phyloP scores from a whole-genome alignment of 1,140 invertebrate genomes.

The Lycorma delicatula region DNA sequence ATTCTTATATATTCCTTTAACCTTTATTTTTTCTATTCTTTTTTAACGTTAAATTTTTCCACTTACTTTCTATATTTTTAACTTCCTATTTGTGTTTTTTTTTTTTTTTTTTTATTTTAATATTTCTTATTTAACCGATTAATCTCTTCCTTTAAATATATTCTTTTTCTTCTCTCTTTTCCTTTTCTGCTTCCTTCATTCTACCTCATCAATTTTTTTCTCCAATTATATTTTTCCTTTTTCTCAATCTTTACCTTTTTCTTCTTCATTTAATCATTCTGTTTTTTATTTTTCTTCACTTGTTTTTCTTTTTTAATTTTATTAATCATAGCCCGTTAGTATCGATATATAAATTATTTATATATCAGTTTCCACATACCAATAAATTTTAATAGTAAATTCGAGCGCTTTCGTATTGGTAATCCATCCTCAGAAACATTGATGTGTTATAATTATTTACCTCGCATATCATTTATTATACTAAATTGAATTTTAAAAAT shows the following conservation, averaged over 20 bases:
- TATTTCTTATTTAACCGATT: too few species aligned
- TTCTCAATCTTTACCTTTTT: not conserved
- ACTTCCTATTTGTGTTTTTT: too few species aligned
- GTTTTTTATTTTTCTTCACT: not conserved
- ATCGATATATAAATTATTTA: not conserved
- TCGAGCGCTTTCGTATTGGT: not conserved
- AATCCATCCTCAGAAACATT: not conserved
- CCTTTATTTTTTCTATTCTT: too few species aligned
- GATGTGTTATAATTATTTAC: not conserved
- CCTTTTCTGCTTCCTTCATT: not conserved
- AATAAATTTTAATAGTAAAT: not conserved
- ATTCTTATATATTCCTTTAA: too few species aligned
- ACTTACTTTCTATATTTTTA: too few species aligned
- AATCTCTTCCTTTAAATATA: too few species aligned
- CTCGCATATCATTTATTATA: not conserved
- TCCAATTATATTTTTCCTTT: not conserved
- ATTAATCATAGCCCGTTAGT: not conserved
- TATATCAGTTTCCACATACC: not conserved
- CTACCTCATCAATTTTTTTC: not conserved
- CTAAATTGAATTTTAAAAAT: too few species aligned
- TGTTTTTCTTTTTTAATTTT: not conserved
- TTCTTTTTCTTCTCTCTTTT: not conserved
- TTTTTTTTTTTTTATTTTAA: too few species aligned
- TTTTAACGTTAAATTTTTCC: too few species aligned
- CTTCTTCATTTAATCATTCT: not conserved